Evolutionary conservation across 2,888 invertebrate species (phyloP), one percentile per base, ranked within the genome.

Genomic region (Nephrotoma guestfalica): DNA sequence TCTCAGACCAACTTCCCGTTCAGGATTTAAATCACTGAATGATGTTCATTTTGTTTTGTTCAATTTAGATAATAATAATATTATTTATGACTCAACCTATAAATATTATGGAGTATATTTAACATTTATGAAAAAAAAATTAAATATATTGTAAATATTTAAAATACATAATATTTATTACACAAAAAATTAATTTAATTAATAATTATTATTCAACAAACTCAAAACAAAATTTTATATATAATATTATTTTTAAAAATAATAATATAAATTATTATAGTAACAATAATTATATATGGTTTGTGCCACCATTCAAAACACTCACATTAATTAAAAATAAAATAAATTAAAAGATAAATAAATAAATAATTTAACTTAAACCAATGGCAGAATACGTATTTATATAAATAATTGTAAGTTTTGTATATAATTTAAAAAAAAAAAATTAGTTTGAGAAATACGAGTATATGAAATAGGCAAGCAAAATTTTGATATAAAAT

Each of bases 301-400:
- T 87, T 88, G 88, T 87, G 88, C 88, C 87, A 88, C 89, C 87
- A 87, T 87, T 85, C 40, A 87, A 84, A 41, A 41, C 84, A 84
- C 42, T 84, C 41, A 84, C n/a, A 84, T 84, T 41, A 84, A 84
- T 47, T 47, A 5, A 84, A 41, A 41, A 84, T 84, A n/a, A 41
- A 84, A 41, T n/a, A 41, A 41, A 84, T 84, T 11, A 41, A 84
- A 41, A 84, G 41, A 84, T 41, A 41, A 83, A 40, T 30, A 83
- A 83, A 18, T 83, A 84, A 42, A 42, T 71, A 71, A 30, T 71
- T 71, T 71, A 71, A 71, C 71, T 71, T 30, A 71, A 71, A 51
- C 15, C n/a, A 51, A 51, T 15, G 30, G 30, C 18, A 71, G 18
- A 57, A 57, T 30, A 30, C 30, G 30, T 30, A 30, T 30, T 30